A percentile compares a stretch with the other conserved stretches of the same genome.
Conservation (phyloP, 1,140 invertebrate species). For the Spodoptera frugiperda region DNA sequence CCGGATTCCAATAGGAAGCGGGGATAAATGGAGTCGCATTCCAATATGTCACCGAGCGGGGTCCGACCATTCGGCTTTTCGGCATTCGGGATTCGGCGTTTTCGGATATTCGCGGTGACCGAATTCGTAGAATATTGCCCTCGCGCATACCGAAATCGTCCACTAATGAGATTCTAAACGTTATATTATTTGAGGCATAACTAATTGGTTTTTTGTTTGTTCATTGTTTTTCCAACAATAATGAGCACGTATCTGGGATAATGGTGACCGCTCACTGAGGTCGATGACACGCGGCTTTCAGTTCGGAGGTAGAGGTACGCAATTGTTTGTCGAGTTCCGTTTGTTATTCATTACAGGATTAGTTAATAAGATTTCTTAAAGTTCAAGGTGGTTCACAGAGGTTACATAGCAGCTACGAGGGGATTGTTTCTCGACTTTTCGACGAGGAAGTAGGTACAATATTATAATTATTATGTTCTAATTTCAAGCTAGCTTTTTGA, state of each 20-base stretch:
- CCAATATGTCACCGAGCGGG: constrained; percentile 84
- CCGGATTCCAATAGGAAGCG: constrained; percentile 86
- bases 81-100: constrained; percentile 73
- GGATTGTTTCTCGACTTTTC: not conserved
- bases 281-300: constrained; percentile 31
- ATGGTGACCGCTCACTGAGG: constrained; percentile 13
- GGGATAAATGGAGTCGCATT: constrained; percentile 85
- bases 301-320: constrained; percentile 7
- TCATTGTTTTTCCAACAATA: constrained; percentile 41
- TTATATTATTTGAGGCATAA: constrained; percentile 40
- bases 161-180: constrained; percentile 71
- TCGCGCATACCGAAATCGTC: constrained; percentile 61
- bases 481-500: too few species aligned
- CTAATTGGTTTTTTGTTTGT: constrained; percentile 51
- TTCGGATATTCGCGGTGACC: constrained; percentile 68
- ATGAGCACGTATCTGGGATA: constrained; percentile 38
- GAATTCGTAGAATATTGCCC: constrained; percentile 64
- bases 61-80: constrained; percentile 73
- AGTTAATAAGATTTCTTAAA: constrained; percentile 29
- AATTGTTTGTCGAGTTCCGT: constrained; percentile 14
- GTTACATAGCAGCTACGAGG: not conserved
- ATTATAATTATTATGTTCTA: too few species aligned
- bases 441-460: too few species aligned
- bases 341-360: constrained; percentile 28
- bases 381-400: constrained; percentile 20